phyloP scores from a whole-genome alignment of 2,797 vertebrate species.

The Okamejei kenojei region DNA sequence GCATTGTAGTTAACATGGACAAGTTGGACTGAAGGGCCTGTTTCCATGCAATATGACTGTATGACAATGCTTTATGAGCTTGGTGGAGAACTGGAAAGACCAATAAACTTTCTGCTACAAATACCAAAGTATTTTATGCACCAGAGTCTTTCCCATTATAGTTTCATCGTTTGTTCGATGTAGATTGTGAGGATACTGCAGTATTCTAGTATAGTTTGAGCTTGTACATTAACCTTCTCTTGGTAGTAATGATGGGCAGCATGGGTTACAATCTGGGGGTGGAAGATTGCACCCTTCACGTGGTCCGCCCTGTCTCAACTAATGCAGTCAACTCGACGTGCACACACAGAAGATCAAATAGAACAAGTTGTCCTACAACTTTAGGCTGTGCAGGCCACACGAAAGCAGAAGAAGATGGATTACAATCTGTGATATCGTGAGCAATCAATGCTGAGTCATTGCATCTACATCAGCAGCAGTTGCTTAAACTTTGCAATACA shows the following conservation, averaged over 20 bases:
- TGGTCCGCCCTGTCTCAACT: too few species aligned
- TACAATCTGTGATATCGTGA: background rate
- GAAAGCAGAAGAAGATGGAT: background rate
- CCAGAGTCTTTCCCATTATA: background rate
- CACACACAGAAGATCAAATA: too few species aligned
- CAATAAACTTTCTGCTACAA: background rate
- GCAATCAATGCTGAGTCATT: too few species aligned
- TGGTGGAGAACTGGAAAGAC: background rate
- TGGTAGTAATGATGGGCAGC: background rate
- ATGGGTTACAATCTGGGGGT: background rate
- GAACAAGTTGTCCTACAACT: too few species aligned
- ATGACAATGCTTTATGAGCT: too few species aligned
- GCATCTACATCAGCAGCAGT: background rate
- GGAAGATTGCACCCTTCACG: too few species aligned
- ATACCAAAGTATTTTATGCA: background rate
- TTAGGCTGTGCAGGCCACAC: too few species aligned
- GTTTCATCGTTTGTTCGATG: background rate
- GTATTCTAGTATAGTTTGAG: background rate
- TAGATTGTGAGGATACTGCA: background rate
- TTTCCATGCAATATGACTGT: too few species aligned
- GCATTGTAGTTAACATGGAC: too few species aligned
- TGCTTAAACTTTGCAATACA: too few species aligned
- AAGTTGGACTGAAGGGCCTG: too few species aligned
- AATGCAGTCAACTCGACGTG: too few species aligned
- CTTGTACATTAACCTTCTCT: background rate